Conservation (phyloP, 37 sponge, comb jelly and placozoan genomes). For the Diacarnus erythraeanus region DNA sequence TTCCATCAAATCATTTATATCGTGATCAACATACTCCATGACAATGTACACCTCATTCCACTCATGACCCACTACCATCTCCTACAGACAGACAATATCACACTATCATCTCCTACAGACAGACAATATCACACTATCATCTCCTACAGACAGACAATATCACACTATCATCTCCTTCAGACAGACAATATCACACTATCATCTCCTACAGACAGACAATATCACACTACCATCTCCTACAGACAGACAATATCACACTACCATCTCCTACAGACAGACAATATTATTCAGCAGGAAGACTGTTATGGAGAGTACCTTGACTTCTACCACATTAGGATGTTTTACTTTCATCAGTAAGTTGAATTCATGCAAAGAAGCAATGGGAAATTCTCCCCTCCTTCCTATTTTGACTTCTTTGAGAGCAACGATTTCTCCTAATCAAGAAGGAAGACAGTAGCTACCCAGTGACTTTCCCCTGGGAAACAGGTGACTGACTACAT, state of each 20-base stretch:
- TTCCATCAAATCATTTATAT: slow-evolving; percentile 97
- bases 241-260: too few relatives aligned
- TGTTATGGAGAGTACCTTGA: too few relatives aligned
- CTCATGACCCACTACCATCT: slow-evolving; percentile 93
- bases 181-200: too few relatives aligned
- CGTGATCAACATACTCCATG: slow-evolving; percentile 98
- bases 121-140: too few relatives aligned
- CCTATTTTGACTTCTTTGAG: slow-evolving; percentile 98
- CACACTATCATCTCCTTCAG: too few relatives aligned
- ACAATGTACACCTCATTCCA: slow-evolving; percentile 98
- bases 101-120: too few relatives aligned
- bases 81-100: too few relatives aligned
- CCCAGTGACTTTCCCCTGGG: too few relatives aligned
- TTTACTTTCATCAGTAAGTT: slow-evolving; percentile 85
- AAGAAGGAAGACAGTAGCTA: too few relatives aligned
- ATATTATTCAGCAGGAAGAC: neutral
- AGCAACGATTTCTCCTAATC: slow-evolving; percentile 85
- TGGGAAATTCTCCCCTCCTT: slow-evolving; percentile 98
- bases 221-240: too few relatives aligned
- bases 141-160: too few relatives aligned
- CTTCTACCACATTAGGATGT: slow-evolving; percentile 96
- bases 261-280: slow-evolving; percentile 69
- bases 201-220: too few relatives aligned
- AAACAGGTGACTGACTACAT: slow-evolving; percentile 91
- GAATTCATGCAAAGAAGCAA: slow-evolving; percentile 95